A percentile compares a stretch with the other conserved stretches of the same genome.
phyloP scores from a whole-genome alignment of 1,140 invertebrate species.

The Argopecten irradians region DNA sequence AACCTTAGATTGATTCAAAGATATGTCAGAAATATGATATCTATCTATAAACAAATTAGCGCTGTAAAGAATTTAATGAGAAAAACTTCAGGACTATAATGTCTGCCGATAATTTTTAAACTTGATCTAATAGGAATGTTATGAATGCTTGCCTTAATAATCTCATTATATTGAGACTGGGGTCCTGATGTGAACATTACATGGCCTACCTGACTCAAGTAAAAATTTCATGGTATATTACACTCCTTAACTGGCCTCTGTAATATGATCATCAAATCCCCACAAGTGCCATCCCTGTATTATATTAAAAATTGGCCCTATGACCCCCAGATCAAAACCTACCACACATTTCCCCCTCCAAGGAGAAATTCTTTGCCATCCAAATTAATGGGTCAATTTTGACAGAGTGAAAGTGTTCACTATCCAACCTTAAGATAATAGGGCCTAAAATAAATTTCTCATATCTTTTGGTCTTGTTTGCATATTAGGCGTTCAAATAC shows the following conservation, averaged over 20 bases:
- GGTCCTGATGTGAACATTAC: conserved; percentile 15
- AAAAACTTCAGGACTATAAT: neutral
- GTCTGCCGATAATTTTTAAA: neutral
- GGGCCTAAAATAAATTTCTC: neutral
- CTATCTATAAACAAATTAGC: neutral
- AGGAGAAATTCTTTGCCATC: conserved; percentile 15
- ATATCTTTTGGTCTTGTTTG: neutral
- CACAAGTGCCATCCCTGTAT: conserved; percentile 8
- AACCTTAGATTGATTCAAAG: neutral
- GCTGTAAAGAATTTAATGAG: conserved; percentile 7
- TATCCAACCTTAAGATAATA: conserved; percentile 1
- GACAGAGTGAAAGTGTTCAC: neutral
- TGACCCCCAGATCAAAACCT: neutral
- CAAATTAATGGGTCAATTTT: conserved; percentile 23
- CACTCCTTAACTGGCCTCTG: neutral
- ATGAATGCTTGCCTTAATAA: conserved; percentile 5
- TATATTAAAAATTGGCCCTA: conserved; percentile 13
- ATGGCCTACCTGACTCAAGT: neutral
- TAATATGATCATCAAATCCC: conserved; percentile 13
- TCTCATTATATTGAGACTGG: conserved; percentile 1
- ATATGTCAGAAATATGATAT: conserved; percentile 3
- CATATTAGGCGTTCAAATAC: conserved; percentile 18
- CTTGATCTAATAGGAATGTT: neutral
- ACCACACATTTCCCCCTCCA: neutral
- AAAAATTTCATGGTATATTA: neutral